Conservation (phyloP, 1,140 invertebrate genomes). For the Gonioctena quinquepunctata region DNA sequence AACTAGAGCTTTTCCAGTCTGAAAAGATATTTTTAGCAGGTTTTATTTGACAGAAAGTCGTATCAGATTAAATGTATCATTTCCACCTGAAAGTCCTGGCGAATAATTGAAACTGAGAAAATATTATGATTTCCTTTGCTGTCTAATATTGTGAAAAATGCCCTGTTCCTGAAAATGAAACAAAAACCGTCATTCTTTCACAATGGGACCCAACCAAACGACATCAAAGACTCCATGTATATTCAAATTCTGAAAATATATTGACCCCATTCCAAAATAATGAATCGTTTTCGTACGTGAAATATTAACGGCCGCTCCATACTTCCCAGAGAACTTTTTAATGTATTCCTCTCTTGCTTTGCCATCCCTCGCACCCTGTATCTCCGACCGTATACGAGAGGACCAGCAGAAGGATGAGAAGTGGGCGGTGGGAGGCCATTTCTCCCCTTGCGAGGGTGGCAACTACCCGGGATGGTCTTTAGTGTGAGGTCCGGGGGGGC, state of each 20-base stretch:
- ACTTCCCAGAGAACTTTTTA: slow-evolving; percentile 42
- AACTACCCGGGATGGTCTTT: slow-evolving; percentile 37
- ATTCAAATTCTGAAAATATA: slow-evolving; percentile 22
- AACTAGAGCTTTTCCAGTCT: no score
- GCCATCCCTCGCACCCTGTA: slow-evolving; percentile 18
- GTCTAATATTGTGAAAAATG: no score
- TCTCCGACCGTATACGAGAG: slow-evolving; percentile 2
- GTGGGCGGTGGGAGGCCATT: slow-evolving; percentile 36
- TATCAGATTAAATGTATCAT: no score
- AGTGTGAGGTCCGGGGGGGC: slow-evolving; percentile 46
- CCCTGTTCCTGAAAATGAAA: no score
- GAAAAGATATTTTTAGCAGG: no score
- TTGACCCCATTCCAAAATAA: slow-evolving; percentile 42
- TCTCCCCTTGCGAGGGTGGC: slow-evolving; percentile 41
- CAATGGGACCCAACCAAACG: no score
- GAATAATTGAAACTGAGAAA: no score
- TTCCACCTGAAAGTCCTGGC: no score
- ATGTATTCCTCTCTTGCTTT: slow-evolving; percentile 43
- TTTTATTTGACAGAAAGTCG: no score
- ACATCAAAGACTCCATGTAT: no score
- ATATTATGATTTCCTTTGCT: no score
- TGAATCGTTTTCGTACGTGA: slow-evolving; percentile 31
- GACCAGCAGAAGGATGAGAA: slow-evolving; percentile 36
- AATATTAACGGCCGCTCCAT: slow-evolving; percentile 37
- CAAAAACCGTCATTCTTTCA: no score